phyloP scores from a whole-genome alignment of 2,888 invertebrate species.

The Spialia ferax region DNA sequence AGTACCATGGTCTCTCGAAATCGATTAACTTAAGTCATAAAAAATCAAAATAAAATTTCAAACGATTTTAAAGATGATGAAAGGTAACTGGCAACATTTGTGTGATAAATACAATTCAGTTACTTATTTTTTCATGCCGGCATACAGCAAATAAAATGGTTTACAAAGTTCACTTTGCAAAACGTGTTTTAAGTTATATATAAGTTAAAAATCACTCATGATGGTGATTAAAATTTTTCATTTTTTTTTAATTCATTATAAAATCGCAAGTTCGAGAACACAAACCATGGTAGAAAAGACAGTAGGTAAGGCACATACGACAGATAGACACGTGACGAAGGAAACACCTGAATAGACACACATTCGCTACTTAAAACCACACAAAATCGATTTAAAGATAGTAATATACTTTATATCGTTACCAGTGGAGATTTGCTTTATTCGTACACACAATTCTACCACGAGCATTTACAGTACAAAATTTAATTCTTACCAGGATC shows the following conservation, averaged over 20 bases:
- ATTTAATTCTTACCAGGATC: conserved; percentile 78
- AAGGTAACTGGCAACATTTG: neutral
- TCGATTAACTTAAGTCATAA: neutral
- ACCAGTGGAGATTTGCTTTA: conserved; percentile 15
- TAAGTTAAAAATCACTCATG: no score
- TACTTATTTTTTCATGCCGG: neutral
- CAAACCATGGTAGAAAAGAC: conserved; percentile 46
- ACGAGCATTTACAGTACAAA: conserved; percentile 46
- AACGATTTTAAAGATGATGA: no score
- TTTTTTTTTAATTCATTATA: neutral
- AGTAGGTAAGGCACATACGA: conserved; percentile 39
- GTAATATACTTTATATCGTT: conserved; percentile 30
- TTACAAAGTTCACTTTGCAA: no score
- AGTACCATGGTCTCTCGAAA: conserved; percentile 62
- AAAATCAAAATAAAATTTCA: no score
- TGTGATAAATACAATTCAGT: neutral
- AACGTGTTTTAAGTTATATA: no score
- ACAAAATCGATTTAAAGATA: conserved; percentile 32
- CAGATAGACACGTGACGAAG: conserved; percentile 42
- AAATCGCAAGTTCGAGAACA: conserved; percentile 42
- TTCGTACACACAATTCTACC: conserved; percentile 42
- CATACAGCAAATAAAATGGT: conserved; percentile 1
- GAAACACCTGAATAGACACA: conserved; percentile 27
- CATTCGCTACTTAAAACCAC: conserved; percentile 36
- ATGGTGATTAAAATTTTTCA: no score